Evolutionary conservation across 2,888 invertebrate genomes (phyloP), one percentile per base, ranked within the genome.

Genomic region (Pterostichus madidus): DNA sequence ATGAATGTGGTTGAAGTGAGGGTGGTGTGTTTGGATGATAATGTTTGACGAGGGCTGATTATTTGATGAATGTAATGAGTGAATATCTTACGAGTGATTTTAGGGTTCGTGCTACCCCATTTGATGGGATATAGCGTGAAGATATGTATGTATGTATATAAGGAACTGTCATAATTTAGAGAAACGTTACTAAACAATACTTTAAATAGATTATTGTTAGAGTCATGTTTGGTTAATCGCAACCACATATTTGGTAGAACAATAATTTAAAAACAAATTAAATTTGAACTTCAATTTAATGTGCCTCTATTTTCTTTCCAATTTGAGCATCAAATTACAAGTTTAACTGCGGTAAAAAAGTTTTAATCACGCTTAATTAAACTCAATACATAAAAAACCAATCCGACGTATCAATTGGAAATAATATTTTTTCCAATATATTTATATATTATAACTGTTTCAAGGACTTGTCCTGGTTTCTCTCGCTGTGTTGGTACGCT

Each of bases 361-460:
- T 49, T 49, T 4, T 49, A 49, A 49, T 2, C 11, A 11, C 10
- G 11, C 49, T 49, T 49, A 2, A 49, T 49, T 49, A 49, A 49
- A 11, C 49, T 1, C 5, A 13, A 6, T 59, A 11, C 17, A 31
- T 11, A 64, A 64, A 64, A 35, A 64, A 64, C 35, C 13, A 64
- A 64, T 35, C 32, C 35, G 49, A 35, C 64, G 10, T 75, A 52
- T 75, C 75, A 75, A 52, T 75, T 75, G 49, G 52, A 52, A 75
- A 52, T 75, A n/a, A 32, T 75, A 75, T 75, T 75, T 75, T 71
- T 75, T 31, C 75, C 75, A 75, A 75, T 75, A 75, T 75, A 75
- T 75, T 75, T 75, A 39, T 75, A 75, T 52, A 24, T 71, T 31
- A 64, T 32, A 75, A 31, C 52, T 75, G 52, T 75, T 75, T 75